Evolutionary conservation across 1,140 invertebrate genomes (phyloP).

Genomic region (Dendrolimus kikuchii): DNA sequence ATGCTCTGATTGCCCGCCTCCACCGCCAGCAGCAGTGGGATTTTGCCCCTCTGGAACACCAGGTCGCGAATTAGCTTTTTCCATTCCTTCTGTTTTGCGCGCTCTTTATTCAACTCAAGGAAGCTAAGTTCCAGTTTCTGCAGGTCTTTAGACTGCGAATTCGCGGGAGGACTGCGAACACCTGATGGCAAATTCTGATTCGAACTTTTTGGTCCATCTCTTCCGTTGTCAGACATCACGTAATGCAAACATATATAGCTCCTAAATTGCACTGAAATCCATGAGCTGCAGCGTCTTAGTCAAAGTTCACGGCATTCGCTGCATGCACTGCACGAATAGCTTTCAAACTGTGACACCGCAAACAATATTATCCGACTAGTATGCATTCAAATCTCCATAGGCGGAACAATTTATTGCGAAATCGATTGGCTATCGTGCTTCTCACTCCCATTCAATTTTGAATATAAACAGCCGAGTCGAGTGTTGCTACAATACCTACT

Average conservation of each 20-base stretch:
- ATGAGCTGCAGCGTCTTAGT: slow-evolving; percentile 39
- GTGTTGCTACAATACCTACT: slow-evolving; percentile 44
- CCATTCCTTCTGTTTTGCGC: slow-evolving; percentile 70
- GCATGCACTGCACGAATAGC: slow-evolving; percentile 45
- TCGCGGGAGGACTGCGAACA: slow-evolving; percentile 39
- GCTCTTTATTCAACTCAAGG: slow-evolving; percentile 72
- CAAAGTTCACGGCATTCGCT: slow-evolving; percentile 44
- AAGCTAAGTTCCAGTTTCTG: slow-evolving; percentile 67
- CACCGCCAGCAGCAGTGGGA: slow-evolving; percentile 93
- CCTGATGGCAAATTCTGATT: slow-evolving; percentile 33
- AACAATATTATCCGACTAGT: slow-evolving; percentile 49
- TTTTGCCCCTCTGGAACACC: slow-evolving; percentile 88
- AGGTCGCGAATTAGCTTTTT: slow-evolving; percentile 70
- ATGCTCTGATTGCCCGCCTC: slow-evolving; percentile 95
- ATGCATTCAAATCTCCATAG: slow-evolving; percentile 45
- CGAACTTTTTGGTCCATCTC: slow-evolving; percentile 41
- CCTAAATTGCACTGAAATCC: slow-evolving; percentile 33
- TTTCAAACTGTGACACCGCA: slow-evolving; percentile 47
- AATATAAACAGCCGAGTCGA: slow-evolving; percentile 13
- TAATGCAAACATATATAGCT: slow-evolving; percentile 11
- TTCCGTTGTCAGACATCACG: slow-evolving; percentile 39
- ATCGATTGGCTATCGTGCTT: slow-evolving; percentile 50
- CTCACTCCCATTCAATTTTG: slow-evolving; percentile 17
- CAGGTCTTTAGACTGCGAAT: slow-evolving; percentile 45
- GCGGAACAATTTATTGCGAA: slow-evolving; percentile 40